Evolutionary conservation across 2,113 vertebrate species (phyloP).

Genomic region (Ammospiza nelsoni): DNA sequence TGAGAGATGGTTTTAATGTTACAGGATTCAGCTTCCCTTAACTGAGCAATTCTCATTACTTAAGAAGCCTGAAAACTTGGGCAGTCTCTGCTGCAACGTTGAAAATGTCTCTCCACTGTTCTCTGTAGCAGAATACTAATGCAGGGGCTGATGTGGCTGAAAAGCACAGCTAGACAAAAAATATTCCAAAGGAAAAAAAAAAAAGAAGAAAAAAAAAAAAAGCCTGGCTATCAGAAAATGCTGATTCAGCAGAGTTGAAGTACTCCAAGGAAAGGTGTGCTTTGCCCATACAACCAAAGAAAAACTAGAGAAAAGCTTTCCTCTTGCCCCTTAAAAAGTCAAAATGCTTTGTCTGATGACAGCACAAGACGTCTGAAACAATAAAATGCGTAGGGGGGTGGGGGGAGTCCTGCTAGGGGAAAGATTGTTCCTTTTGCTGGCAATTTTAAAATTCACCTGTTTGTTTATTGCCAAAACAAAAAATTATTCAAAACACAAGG

Average conservation of each 20-base stretch:
- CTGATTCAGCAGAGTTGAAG: background rate
- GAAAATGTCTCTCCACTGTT: conserved; percentile 5
- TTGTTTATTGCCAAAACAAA: background rate
- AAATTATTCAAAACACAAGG: rapidly evolving
- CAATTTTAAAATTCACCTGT: background rate
- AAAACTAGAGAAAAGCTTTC: background rate
- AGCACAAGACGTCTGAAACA: background rate
- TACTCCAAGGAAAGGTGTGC: background rate
- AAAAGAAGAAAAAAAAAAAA: background rate
- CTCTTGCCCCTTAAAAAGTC: background rate
- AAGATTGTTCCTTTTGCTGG: background rate
- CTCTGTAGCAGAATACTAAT: conserved; percentile 19
- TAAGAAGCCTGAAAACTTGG: background rate
- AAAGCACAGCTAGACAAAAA: background rate
- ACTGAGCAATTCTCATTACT: background rate
- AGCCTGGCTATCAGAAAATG: background rate
- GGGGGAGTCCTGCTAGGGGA: rapidly evolving
- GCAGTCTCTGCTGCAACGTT: background rate
- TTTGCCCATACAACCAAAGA: background rate
- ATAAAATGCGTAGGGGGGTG: rapidly evolving
- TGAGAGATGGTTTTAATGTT: background rate
- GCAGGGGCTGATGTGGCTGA: background rate
- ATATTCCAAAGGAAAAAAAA: background rate
- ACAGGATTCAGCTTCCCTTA: conserved; percentile 6
- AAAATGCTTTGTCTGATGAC: background rate